Conservation (phyloP, 1,140 invertebrate species). For the Zaprionus taronus region DNA sequence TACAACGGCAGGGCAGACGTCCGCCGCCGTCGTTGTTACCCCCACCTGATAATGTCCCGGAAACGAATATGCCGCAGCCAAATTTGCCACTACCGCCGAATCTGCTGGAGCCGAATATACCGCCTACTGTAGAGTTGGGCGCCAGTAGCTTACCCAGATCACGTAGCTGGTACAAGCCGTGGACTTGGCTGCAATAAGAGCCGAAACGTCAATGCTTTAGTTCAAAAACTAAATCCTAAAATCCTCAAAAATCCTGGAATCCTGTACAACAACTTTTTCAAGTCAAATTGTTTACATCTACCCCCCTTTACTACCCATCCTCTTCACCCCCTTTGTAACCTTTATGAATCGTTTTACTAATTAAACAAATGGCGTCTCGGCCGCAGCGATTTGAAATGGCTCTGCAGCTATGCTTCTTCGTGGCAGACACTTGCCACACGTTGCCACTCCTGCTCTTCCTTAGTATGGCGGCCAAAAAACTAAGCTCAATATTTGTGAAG, state of each 20-base stretch:
- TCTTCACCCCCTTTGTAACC: background rate
- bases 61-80: background rate
- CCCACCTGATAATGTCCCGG: slow-evolving; percentile 16
- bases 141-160: background rate
- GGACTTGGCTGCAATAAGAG: slow-evolving; percentile 58
- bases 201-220: background rate
- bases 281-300: background rate
- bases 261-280: background rate
- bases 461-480: slow-evolving; percentile 7
- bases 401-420: background rate
- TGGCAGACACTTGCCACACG: background rate
- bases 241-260: background rate
- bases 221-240: background rate
- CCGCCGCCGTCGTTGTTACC: slow-evolving; percentile 7
- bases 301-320: background rate
- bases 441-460: background rate
- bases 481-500: slow-evolving; percentile 36
- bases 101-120: background rate
- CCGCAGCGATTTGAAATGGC: slow-evolving; percentile 10
- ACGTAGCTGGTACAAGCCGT: slow-evolving; percentile 50
- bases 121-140: background rate
- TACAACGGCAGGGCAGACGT: background rate
- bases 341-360: slow-evolving; percentile 39
- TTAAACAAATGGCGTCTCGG: slow-evolving; percentile 33
- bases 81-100: slow-evolving; percentile 21